Conservation (phyloP, 1,140 invertebrate species). For the Saccostrea cuccullata region DNA sequence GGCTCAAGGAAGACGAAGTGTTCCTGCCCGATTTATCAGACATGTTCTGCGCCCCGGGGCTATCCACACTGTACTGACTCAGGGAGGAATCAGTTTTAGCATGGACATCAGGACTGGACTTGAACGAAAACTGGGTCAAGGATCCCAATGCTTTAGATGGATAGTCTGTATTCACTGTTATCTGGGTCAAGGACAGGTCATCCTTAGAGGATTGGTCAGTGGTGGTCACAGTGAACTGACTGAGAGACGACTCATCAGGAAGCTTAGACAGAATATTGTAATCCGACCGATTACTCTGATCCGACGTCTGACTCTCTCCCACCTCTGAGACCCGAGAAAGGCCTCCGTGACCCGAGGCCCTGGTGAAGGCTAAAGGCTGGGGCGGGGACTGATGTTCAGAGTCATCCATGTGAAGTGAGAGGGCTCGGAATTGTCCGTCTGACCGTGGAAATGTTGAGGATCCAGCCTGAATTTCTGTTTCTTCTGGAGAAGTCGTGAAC, state of each 20-base stretch:
- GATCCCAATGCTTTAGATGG: neutral
- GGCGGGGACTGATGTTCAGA: neutral
- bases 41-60: conserved; percentile 27
- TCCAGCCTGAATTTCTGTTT: conserved; percentile 33
- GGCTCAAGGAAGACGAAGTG: neutral
- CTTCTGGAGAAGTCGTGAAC: conserved; percentile 43
- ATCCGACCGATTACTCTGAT: neutral
- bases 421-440: neutral
- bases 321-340: conserved; percentile 32
- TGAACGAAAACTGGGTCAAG: conserved; percentile 41
- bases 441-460: neutral
- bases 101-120: conserved; percentile 36
- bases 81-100: conserved; percentile 44
- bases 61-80: conserved; percentile 56
- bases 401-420: conserved; percentile 3
- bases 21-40: conserved; percentile 25
- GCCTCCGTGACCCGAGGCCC: neutral
- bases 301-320: conserved; percentile 8
- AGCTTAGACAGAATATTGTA: neutral
- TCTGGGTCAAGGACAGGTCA: conserved; percentile 45
- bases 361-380: conserved; percentile 18
- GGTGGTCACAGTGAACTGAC: conserved; percentile 56
- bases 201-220: conserved; percentile 36
- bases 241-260: conserved; percentile 44
- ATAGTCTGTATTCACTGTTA: conserved; percentile 34